Conservation (phyloP, 2,113 vertebrate species). For the Riparia riparia region DNA sequence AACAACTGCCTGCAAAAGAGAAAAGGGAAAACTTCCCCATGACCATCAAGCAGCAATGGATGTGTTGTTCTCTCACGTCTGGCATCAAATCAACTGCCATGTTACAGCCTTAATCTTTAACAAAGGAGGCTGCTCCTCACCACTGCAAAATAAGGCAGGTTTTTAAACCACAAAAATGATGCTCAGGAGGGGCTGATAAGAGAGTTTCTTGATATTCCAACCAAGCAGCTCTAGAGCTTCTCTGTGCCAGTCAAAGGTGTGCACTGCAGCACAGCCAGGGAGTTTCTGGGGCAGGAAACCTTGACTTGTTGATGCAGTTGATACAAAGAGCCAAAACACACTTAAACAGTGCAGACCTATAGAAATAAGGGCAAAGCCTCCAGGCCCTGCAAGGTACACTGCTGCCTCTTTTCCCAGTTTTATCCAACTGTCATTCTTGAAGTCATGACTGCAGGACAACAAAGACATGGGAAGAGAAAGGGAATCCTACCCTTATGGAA, state of each 20-base stretch:
- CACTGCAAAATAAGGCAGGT: not conserved
- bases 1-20: not conserved
- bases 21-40: not conserved
- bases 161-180: not conserved
- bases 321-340: not conserved
- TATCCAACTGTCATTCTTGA: not conserved
- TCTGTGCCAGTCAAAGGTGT: not conserved
- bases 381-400: not conserved
- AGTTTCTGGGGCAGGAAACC: not conserved
- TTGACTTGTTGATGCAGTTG: not conserved
- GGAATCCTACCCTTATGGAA: not conserved
- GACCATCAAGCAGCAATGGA: not conserved
- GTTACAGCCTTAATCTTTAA: not conserved
- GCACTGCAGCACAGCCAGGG: not conserved
- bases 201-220: not conserved
- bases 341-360: accelerated
- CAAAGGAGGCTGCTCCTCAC: not conserved
- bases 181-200: not conserved
- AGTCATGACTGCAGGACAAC: not conserved
- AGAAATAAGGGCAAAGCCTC: not conserved
- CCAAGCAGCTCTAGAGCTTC: not conserved
- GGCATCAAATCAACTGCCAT: not conserved
- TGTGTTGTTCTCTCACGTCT: not conserved
- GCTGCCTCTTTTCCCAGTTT: not conserved
- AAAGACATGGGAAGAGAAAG: not conserved